Evolutionary conservation across 2,797 vertebrate genomes (phyloP).

Genomic region (Sphenopsis melanotis): DNA sequence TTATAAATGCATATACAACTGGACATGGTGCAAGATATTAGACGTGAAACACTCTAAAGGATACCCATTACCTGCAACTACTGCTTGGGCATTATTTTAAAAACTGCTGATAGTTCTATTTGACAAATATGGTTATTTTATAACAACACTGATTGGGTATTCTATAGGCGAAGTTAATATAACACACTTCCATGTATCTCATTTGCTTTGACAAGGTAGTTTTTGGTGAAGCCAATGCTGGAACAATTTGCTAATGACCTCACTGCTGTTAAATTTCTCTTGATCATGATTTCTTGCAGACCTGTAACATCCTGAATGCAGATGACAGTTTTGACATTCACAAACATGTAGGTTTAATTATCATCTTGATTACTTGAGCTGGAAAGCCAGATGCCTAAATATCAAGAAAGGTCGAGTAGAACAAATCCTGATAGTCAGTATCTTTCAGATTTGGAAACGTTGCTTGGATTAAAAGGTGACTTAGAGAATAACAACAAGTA

Average conservation of each 20-base stretch:
- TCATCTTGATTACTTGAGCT: slow-evolving; percentile 65
- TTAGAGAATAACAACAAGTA: background rate
- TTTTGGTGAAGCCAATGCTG: background rate
- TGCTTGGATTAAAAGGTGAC: slow-evolving; percentile 2
- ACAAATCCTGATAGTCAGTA: slow-evolving; percentile 46
- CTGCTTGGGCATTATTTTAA: background rate
- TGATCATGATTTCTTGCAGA: slow-evolving; percentile 46
- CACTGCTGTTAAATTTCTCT: slow-evolving; percentile 1
- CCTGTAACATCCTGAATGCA: slow-evolving; percentile 55
- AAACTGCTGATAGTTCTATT: background rate
- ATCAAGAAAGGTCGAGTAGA: slow-evolving; percentile 66
- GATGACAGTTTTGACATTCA: slow-evolving; percentile 72
- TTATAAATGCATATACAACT: background rate
- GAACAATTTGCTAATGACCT: slow-evolving; percentile 26
- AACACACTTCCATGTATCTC: background rate
- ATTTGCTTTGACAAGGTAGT: slow-evolving; percentile 13
- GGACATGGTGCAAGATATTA: background rate
- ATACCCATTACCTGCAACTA: background rate
- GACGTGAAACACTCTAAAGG: background rate
- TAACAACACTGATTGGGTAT: background rate
- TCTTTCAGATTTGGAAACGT: slow-evolving; percentile 8
- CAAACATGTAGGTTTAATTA: slow-evolving; percentile 69
- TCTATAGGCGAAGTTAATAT: background rate
- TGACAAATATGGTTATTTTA: background rate
- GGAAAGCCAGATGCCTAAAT: slow-evolving; percentile 70